Base-by-base conservation (phyloP, 1,140 invertebrate genomes). In the Adelges cooleyi region DNA sequence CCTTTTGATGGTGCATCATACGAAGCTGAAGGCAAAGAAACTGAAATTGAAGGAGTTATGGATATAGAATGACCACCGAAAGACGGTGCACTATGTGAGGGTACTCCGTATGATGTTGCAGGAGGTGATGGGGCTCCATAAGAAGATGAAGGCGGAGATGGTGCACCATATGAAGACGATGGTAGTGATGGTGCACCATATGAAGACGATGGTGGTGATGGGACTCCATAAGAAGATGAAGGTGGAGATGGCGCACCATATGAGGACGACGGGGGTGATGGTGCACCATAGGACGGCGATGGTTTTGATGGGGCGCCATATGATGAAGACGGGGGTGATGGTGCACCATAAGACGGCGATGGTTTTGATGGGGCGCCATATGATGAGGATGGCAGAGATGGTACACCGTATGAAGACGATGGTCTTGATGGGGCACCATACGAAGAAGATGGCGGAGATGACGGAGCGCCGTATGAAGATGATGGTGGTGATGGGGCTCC, bases 1-100 rank as follows among this genome's bases (percentile, higher is more conserved):
- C 84, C 82, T 25, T 84, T 75, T 69, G 85, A 86, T 0, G 80
- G 68, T 20, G 68, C 67, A 52, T 67, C 70, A 13, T 67, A 70
- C 76, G 4, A 76, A 18, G 65, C 62, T 54, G 33, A 65, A 29
- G 15, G 40, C 18, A 50, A 23, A 42, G 49, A 6, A 51, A 33
- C 33, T 18, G 59, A 65, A 27, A 20, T 22, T 5, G 62, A 49
- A 20, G 65, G 65, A 2, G 49, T 44, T 33, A 50, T 52, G 27
- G 67, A 65, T 18, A 67, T 25, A 0, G 67, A 65, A 50, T 65
- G 42, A 48, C 65, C 54, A 44, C n/a, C n/a, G 38, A n/a, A n/a
- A n/a, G 25, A 18, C n/a, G n/a, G n/a, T n/a, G n/a, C n/a, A n/a
- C 38, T 40, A 40, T 40, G n/a, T 29, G 51, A 53, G 52, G 68